Percentiles rank a stretch among this genome's conserved stretches.
phyloP scores from a whole-genome alignment of 2,797 vertebrate species.

The Sebastes itinus region DNA sequence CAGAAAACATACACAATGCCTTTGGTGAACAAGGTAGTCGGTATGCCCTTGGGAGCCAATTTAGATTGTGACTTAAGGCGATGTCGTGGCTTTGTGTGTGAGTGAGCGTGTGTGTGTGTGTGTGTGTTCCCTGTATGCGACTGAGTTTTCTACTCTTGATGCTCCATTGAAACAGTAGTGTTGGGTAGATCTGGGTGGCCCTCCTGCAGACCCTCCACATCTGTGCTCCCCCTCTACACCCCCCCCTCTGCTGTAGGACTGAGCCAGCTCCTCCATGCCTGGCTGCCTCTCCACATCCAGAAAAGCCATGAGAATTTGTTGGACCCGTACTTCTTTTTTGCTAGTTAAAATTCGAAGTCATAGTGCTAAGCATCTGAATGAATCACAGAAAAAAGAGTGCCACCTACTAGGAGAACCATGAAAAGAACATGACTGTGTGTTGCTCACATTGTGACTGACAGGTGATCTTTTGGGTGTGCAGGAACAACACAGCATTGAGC shows the following conservation, averaged over 20 bases:
- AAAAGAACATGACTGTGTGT: neutral
- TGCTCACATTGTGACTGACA: slow-evolving; percentile 10
- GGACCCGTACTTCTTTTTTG: neutral
- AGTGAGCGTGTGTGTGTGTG: slow-evolving; percentile 7
- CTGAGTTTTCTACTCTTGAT: slow-evolving; percentile 80
- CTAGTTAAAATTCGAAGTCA: neutral
- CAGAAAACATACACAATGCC: slow-evolving; percentile 89
- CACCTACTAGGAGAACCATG: neutral
- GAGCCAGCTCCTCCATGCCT: slow-evolving; percentile 50
- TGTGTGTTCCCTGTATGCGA: slow-evolving; percentile 33
- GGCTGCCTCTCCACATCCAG: slow-evolving; percentile 50
- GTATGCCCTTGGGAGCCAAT: slow-evolving; percentile 93
- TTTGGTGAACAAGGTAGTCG: slow-evolving; percentile 91
- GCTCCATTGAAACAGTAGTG: slow-evolving; percentile 76
- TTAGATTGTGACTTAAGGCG: slow-evolving; percentile 95
- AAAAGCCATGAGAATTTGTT: slow-evolving; percentile 28
- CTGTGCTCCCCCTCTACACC: slow-evolving; percentile 34
- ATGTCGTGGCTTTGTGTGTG: slow-evolving; percentile 69
- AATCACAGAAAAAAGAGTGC: neutral
- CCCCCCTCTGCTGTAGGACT: slow-evolving; percentile 15
- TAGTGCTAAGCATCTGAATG: neutral
- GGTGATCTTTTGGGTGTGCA: slow-evolving; percentile 14
- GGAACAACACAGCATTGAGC: neutral
- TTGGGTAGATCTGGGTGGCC: slow-evolving; percentile 81
- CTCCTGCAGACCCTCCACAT: slow-evolving; percentile 72